Evolutionary conservation across 1,140 invertebrate genomes (phyloP).

Genomic region (Drosophila nikananu): DNA sequence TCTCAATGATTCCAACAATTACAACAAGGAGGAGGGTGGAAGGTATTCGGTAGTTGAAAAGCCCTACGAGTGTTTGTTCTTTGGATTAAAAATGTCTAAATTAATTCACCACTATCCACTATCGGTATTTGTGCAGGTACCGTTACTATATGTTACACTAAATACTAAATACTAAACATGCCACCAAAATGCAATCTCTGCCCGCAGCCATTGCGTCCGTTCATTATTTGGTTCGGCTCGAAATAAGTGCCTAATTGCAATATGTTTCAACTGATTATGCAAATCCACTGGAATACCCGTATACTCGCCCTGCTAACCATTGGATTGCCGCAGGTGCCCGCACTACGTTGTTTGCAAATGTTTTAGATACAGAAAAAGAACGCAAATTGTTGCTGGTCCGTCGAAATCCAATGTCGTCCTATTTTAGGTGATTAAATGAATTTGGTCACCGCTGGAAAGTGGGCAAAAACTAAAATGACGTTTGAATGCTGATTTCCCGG

Average conservation of each 20-base stretch:
- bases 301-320: neutral
- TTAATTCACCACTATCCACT: slow-evolving; percentile 2
- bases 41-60: neutral
- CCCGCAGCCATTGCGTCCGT: neutral
- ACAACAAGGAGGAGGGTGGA: neutral
- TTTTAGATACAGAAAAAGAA: neutral
- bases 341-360: slow-evolving; percentile 1
- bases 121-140: neutral
- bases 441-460: neutral
- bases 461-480: neutral
- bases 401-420: slow-evolving; percentile 1
- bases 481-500: slow-evolving; percentile 2
- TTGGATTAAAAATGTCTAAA: neutral
- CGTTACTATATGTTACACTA: neutral
- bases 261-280: slow-evolving; percentile 40
- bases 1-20: slow-evolving; percentile 1
- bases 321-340: slow-evolving; percentile 19
- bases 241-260: slow-evolving; percentile 32
- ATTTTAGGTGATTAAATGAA: slow-evolving; percentile 1
- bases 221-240: slow-evolving; percentile 6
- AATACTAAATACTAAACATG: neutral
- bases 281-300: slow-evolving; percentile 23
- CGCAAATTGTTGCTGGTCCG: slow-evolving; percentile 2
- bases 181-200: slow-evolving; percentile 7
- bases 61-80: neutral